Conservation (phyloP, 2,888 invertebrate species). For the Spicauda simplicius region DNA sequence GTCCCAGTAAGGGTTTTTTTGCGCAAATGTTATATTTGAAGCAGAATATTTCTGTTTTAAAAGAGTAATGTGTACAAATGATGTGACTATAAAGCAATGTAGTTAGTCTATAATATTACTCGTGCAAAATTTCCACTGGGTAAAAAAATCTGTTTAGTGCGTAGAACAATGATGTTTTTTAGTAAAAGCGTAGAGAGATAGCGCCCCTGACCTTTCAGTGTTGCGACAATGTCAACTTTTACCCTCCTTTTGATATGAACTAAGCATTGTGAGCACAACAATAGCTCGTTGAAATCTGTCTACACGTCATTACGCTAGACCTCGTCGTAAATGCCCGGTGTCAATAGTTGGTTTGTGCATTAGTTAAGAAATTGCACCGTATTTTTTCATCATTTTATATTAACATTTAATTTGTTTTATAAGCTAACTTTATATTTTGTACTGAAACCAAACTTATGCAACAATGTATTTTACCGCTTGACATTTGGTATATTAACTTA, state of each 20-base stretch:
- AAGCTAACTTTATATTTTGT: too few species aligned
- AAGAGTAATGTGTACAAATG: neutral
- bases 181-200: neutral
- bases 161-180: neutral
- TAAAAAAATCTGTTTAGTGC: neutral
- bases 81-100: neutral
- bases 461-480: too few species aligned
- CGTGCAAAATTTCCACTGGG: neutral
- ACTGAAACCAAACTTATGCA: too few species aligned
- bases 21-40: too few species aligned
- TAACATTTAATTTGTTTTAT: neutral
- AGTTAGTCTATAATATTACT: neutral
- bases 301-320: neutral
- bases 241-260: neutral
- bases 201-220: neutral
- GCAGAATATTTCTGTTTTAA: neutral
- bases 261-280: constrained; percentile 1
- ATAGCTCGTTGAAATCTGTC: neutral
- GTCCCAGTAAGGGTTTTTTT: too few species aligned
- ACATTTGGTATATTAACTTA: too few species aligned
- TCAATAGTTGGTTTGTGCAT: neutral
- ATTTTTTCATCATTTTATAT: neutral
- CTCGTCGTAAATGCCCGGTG: neutral
- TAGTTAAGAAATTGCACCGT: neutral
- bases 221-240: neutral